Conservation (phyloP, 2,888 invertebrate species). For the Leptinotarsa tumamoca region DNA sequence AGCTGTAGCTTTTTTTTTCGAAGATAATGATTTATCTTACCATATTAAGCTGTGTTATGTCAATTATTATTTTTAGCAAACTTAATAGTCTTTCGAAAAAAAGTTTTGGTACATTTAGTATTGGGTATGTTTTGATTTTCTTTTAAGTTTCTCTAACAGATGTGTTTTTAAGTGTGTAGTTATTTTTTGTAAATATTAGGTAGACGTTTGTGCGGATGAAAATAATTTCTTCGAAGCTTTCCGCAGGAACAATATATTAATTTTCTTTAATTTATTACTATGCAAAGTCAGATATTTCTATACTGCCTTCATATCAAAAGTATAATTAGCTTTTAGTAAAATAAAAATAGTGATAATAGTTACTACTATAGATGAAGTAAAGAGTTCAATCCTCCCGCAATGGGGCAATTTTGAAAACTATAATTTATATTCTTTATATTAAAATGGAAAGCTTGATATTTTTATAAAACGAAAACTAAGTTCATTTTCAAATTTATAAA, state of each 20-base stretch:
- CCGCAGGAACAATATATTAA: slow-evolving; percentile 11
- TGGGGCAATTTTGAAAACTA: background rate
- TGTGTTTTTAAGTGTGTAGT: slow-evolving; percentile 35
- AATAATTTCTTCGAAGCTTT: slow-evolving; percentile 5
- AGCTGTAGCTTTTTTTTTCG: slow-evolving; percentile 30
- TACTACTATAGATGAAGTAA: slow-evolving; percentile 21
- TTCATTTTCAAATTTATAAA: background rate
- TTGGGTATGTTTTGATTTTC: slow-evolving; percentile 26
- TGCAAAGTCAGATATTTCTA: slow-evolving; percentile 47
- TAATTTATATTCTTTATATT: background rate
- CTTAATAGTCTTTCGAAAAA: slow-evolving; percentile 27
- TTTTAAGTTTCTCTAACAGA: slow-evolving; percentile 17
- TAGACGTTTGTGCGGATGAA: slow-evolving; percentile 24
- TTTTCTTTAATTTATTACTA: slow-evolving; percentile 33
- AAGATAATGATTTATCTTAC: slow-evolving; percentile 40
- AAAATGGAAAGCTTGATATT: background rate
- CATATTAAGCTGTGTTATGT: slow-evolving; percentile 39
- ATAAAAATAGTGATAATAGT: slow-evolving; percentile 38
- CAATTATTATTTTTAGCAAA: slow-evolving; percentile 26
- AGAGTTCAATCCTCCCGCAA: slow-evolving; percentile 19
- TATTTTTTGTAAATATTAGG: slow-evolving; percentile 42
- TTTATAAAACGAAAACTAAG: background rate
- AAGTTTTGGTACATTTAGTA: slow-evolving; percentile 19
- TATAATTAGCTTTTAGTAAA: slow-evolving; percentile 39
- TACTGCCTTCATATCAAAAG: slow-evolving; percentile 55